Percentiles rank a stretch among this genome's conserved stretches.
Conservation (phyloP, 2,888 invertebrate genomes). For the Rhamnusium bicolor region DNA sequence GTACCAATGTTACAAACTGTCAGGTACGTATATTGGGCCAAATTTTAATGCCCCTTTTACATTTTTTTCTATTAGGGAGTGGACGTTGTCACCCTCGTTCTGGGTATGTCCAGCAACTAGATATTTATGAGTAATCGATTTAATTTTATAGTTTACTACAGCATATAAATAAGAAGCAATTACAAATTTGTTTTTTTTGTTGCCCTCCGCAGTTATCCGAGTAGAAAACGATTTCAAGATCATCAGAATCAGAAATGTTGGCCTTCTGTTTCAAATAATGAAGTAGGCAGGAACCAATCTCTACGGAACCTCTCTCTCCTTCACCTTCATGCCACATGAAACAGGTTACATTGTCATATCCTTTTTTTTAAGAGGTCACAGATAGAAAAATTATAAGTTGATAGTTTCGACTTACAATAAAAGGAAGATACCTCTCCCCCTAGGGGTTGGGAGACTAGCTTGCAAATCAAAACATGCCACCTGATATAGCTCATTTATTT, state of each 20-base stretch:
- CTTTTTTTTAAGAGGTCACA: no score
- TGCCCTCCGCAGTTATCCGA: slow-evolving; percentile 58
- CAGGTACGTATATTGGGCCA: slow-evolving; percentile 7
- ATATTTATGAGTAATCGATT: slow-evolving; percentile 44
- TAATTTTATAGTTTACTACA: slow-evolving; percentile 28
- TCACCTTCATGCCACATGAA: slow-evolving; percentile 64
- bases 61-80: slow-evolving; percentile 18
- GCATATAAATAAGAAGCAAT: slow-evolving; percentile 49
- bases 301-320: slow-evolving; percentile 61
- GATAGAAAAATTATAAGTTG: no score
- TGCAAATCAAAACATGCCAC: no score
- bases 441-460: no score
- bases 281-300: slow-evolving; percentile 63
- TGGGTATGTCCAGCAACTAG: slow-evolving; percentile 38
- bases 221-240: slow-evolving; percentile 53
- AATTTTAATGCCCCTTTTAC: neutral
- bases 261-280: no score
- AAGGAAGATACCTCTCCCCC: no score
- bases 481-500: no score
- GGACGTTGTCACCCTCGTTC: slow-evolving; percentile 38
- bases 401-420: no score
- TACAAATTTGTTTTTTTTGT: slow-evolving; percentile 45
- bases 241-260: no score
- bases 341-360: slow-evolving; percentile 54
- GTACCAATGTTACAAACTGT: slow-evolving; percentile 32